Evolutionary conservation across 2,888 invertebrate genomes (phyloP).

Genomic region (Allygus modestus): DNA sequence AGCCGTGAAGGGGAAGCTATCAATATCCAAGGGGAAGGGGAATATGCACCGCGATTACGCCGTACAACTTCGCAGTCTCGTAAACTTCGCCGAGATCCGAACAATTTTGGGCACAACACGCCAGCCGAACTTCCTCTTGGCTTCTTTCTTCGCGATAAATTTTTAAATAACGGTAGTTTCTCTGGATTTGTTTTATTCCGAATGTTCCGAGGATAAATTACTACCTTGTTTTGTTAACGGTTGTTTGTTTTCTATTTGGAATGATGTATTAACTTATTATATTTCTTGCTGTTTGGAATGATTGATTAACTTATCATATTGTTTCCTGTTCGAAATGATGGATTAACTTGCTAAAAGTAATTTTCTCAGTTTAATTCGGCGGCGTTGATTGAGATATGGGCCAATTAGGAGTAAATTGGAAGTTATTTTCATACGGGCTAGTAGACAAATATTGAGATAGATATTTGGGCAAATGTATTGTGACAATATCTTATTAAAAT

Average conservation of each 20-base stretch:
- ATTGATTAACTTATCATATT: no score
- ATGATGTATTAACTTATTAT: no score
- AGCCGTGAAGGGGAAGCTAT: conserved; percentile 62
- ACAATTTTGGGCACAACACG: conserved; percentile 40
- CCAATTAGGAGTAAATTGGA: no score
- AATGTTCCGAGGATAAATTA: neutral
- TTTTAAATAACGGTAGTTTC: conserved; percentile 34
- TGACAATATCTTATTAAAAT: no score
- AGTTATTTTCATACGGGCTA: no score
- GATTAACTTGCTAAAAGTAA: no score
- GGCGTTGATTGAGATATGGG: no score
- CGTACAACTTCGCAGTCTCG: neutral
- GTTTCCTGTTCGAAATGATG: no score
- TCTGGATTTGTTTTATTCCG: conserved; percentile 49
- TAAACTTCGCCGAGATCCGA: conserved; percentile 14
- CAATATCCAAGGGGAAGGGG: conserved; percentile 59
- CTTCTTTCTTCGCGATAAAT: conserved; percentile 50
- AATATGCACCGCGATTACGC: conserved; percentile 61
- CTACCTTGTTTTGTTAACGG: neutral
- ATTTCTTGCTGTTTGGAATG: no score
- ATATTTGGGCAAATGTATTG: no score
- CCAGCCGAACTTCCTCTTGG: conserved; percentile 51
- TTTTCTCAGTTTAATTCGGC: no score
- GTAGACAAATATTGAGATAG: no score
- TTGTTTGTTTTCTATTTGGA: neutral